Evolutionary conservation across 2,888 invertebrate genomes (phyloP).

Genomic region (Opisthograptis luteolata): DNA sequence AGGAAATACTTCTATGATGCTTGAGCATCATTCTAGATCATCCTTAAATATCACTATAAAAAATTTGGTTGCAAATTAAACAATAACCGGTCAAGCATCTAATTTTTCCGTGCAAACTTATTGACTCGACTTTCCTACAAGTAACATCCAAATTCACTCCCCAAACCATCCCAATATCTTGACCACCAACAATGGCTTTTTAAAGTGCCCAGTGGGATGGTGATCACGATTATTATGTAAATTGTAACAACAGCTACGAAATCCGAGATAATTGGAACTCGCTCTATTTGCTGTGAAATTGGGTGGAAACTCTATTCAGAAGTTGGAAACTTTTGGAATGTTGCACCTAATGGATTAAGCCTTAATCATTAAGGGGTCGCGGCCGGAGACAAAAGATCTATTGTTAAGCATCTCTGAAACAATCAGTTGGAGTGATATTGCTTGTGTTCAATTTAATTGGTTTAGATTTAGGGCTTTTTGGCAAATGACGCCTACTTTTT

Average conservation of each 20-base stretch:
- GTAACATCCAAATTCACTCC: background rate
- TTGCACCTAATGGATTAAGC: conserved; percentile 66
- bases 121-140: too few species aligned
- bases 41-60: too few species aligned
- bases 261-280: conserved; percentile 38
- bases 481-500: too few species aligned
- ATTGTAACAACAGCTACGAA: conserved; percentile 23
- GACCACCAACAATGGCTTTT: conserved; percentile 2
- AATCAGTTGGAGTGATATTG: conserved; percentile 52
- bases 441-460: conserved; percentile 47
- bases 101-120: too few species aligned
- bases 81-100: too few species aligned
- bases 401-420: conserved; percentile 45
- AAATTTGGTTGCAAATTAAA: too few species aligned
- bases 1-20: too few species aligned
- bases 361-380: conserved; percentile 47
- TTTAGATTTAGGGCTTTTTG: conserved; percentile 12
- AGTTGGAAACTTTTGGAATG: conserved; percentile 66
- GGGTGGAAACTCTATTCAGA: conserved; percentile 67
- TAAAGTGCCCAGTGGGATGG: conserved; percentile 7
- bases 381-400: conserved; percentile 59
- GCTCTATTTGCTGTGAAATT: conserved; percentile 68
- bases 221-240: conserved; percentile 29
- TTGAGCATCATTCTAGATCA: too few species aligned
- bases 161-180: conserved; percentile 2